Base-by-base conservation (phyloP, 2,113 vertebrate species). In the Trochalopteron elliotii region DNA sequence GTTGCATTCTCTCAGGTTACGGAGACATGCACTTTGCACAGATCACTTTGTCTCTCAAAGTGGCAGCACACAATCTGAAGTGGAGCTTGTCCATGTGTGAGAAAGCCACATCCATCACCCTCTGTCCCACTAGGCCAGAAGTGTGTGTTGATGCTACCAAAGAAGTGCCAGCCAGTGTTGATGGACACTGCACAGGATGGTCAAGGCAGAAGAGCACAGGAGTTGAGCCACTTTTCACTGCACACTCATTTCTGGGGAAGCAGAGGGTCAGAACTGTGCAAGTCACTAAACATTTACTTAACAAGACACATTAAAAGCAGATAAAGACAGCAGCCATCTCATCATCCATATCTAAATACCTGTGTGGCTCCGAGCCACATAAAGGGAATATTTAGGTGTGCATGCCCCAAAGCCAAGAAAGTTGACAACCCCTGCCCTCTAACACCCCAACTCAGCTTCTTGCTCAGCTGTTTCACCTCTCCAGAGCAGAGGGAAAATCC, bases 1-100 rank as follows among this genome's bases (percentile, higher is more conserved):
- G 57, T 4, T 22, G 65, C 3, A 22, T 11, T 37, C 31, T 71
- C 65, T 59, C 44, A 61, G 49, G 22, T 74, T 24, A 44, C 49
- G 60, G 80, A 15, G 56, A 44, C 0, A 0, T 0, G 3, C 22
- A 5, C 30, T 16, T 31, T 5, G 40, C 53, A 21, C 20, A 0
- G n/a, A 57, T 21, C 37, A 8, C 20, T 47, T 12, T 53, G 45
- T 40, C 45, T 65, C 60, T 76, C 70, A 0, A 10, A 68, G 30
- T 3, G 45, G 25, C 45, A 83, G 3, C 0, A 6, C 4, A 7
- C 21, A n/a, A 23, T 7, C 69, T 72, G 84, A 78, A 81, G 39
- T 47, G 31, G 45, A 74, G 47, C 40, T 69, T 57, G 47, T 31
- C 70, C 49, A 5, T 0, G 11, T 14, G 27, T 18, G 67, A 77